phyloP scores from a whole-genome alignment of 2,113 vertebrate genomes.

The Excalfactoria chinensis region DNA sequence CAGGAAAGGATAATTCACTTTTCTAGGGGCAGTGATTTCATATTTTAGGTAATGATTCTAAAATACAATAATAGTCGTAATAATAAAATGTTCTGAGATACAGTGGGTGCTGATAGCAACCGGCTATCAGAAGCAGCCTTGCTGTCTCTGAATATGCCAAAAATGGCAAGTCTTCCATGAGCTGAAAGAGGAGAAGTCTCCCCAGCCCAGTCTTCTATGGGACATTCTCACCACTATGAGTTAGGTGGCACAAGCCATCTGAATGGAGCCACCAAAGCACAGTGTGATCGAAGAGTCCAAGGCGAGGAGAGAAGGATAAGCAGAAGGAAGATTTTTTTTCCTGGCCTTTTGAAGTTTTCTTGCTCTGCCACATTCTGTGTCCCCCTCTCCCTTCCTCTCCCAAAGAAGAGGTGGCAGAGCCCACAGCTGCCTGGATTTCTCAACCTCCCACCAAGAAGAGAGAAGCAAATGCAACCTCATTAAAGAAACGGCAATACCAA shows the following conservation, averaged over 20 bases:
- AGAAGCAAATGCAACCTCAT: conserved; percentile 21
- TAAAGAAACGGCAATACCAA: conserved; percentile 19
- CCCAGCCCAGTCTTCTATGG: not conserved
- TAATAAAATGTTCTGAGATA: conserved; percentile 29
- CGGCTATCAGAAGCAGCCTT: not conserved
- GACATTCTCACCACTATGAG: not conserved
- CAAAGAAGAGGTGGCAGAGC: not conserved
- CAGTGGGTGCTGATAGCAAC: not conserved
- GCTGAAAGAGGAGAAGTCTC: not conserved
- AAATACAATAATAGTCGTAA: conserved; percentile 23
- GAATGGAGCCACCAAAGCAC: not conserved
- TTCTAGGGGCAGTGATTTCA: conserved; percentile 11
- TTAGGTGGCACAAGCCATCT: fast-evolving
- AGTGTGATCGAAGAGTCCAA: not conserved
- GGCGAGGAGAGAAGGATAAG: not conserved
- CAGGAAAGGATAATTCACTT: conserved; percentile 62
- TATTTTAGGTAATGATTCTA: conserved; percentile 14
- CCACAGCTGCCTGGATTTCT: not conserved
- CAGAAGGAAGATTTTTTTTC: not conserved
- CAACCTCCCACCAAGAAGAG: not conserved
- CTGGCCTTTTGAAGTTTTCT: not conserved
- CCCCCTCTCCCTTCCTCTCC: not conserved
- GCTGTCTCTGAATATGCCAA: not conserved
- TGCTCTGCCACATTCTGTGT: not conserved
- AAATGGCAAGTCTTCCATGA: not conserved